phyloP scores from a whole-genome alignment of 2,797 vertebrate species.

The Notolepis coatsorum region DNA sequence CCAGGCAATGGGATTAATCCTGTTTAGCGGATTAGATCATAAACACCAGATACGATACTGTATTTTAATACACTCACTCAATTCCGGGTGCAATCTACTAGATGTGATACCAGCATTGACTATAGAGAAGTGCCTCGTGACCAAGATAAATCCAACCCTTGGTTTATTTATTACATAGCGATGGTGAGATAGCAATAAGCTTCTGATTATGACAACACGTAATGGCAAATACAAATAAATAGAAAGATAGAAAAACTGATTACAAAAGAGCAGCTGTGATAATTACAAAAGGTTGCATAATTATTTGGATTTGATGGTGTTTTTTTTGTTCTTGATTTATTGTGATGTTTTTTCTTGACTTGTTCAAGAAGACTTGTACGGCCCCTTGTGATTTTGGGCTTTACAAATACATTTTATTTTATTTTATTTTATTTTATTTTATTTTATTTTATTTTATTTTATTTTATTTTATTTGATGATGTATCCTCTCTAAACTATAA shows the following conservation, averaged over 20 bases:
- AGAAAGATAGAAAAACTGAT: too few relatives aligned
- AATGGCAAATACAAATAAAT: conserved; percentile 71
- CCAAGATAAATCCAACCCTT: conserved; percentile 39
- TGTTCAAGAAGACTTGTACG: too few relatives aligned
- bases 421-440: too few relatives aligned
- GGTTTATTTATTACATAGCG: conserved; percentile 45
- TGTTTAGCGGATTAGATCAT: conserved; percentile 59
- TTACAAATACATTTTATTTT: too few relatives aligned
- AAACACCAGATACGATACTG: conserved; percentile 52
- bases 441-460: too few relatives aligned
- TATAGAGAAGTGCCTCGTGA: conserved; percentile 57
- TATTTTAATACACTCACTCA: conserved; percentile 60
- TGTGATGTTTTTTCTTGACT: too few relatives aligned
- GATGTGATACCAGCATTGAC: conserved; percentile 52
- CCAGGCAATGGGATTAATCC: conserved; percentile 59
- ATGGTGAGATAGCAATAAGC: conserved; percentile 59
- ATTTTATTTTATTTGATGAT: too few relatives aligned
- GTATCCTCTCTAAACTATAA: conserved; percentile 44
- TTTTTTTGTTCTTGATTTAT: too few relatives aligned
- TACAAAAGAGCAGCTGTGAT: too few relatives aligned
- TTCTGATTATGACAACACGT: conserved; percentile 46
- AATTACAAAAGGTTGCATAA: conserved; percentile 55
- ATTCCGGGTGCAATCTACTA: conserved; percentile 45
- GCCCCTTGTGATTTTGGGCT: too few relatives aligned
- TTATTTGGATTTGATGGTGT: too few relatives aligned